A percentile compares a stretch with the other conserved stretches of the same genome.
These are phyloP conservation scores for Ericerus pela DNA, from an alignment of 1,140 invertebrate species.

Conservation along the genomic window DNA sequence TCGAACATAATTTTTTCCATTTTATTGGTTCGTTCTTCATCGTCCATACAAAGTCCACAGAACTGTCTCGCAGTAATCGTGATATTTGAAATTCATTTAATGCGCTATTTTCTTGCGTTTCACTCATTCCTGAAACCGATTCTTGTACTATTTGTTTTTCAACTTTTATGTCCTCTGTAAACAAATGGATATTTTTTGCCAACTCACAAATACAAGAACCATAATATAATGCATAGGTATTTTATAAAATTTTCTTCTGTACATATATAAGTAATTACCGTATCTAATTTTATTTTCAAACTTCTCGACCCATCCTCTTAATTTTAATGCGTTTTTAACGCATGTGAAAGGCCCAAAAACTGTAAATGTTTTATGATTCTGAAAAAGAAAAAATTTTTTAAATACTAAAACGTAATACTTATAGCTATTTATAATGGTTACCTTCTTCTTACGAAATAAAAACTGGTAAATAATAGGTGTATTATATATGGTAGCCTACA, in stretches of 20 bases:
- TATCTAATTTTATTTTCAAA: not conserved
- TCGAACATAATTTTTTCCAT: constrained; percentile 20
- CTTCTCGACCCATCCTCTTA: constrained; percentile 18
- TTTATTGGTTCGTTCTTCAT: constrained; percentile 21
- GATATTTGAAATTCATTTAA: constrained; percentile 18
- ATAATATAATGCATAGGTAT: too few species aligned
- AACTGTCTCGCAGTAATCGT: constrained; percentile 19
- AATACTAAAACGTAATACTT: too few species aligned
- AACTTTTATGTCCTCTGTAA: not conserved
- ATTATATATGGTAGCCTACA: too few species aligned
- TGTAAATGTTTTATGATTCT: constrained; percentile 16
- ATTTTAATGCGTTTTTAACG: constrained; percentile 14
- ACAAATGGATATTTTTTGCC: too few species aligned
- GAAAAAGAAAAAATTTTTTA: constrained; percentile 12
- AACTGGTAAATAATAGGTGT: too few species aligned
- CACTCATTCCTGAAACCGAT: not conserved
- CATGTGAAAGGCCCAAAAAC: constrained; percentile 15
- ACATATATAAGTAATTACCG: not conserved
- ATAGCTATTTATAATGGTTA: too few species aligned
- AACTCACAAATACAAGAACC: too few species aligned
- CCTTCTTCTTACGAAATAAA: too few species aligned
- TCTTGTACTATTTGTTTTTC: not conserved
- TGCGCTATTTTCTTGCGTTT: not conserved
- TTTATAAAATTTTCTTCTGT: too few species aligned
- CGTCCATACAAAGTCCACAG: constrained; percentile 24